These are phyloP conservation scores for Mantis religiosa DNA, from an alignment of 2,888 invertebrate species.

Conservation along the genomic window DNA sequence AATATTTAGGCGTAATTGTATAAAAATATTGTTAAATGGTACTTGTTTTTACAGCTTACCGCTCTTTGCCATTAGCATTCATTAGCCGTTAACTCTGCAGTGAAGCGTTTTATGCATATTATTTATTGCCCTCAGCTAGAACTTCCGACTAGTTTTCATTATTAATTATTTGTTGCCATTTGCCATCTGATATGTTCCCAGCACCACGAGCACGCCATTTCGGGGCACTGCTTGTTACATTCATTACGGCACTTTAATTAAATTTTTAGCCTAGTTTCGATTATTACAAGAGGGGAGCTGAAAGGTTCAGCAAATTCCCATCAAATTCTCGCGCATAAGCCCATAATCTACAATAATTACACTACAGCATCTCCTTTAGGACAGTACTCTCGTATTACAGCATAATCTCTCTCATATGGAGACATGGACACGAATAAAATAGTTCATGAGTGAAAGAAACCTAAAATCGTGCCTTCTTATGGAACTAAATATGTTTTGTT, in stretches of 20 bases:
- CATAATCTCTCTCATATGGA: too few species aligned
- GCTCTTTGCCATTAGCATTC: too few species aligned
- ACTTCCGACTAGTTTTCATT: background rate
- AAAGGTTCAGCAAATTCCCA: background rate
- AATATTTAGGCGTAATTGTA: background rate
- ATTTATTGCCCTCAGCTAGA: background rate
- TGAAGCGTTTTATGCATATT: background rate
- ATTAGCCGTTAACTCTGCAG: background rate
- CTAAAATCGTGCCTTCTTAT: too few species aligned
- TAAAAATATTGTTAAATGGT: background rate
- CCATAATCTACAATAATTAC: too few species aligned
- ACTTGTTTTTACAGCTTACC: background rate
- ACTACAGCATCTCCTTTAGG: too few species aligned
- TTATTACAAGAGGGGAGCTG: background rate
- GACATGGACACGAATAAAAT: too few species aligned
- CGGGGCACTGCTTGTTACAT: background rate
- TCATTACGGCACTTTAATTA: background rate
- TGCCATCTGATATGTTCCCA: background rate
- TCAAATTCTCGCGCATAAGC: too few species aligned
- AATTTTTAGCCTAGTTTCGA: background rate
- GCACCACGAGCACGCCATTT: background rate
- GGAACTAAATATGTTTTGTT: too few species aligned
- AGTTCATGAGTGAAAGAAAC: too few species aligned
- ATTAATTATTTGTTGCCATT: background rate
- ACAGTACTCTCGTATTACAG: too few species aligned